These are phyloP conservation scores for Trigoniulus corallinus DNA, from an alignment of 1,140 invertebrate species.

Conservation along the genomic window DNA sequence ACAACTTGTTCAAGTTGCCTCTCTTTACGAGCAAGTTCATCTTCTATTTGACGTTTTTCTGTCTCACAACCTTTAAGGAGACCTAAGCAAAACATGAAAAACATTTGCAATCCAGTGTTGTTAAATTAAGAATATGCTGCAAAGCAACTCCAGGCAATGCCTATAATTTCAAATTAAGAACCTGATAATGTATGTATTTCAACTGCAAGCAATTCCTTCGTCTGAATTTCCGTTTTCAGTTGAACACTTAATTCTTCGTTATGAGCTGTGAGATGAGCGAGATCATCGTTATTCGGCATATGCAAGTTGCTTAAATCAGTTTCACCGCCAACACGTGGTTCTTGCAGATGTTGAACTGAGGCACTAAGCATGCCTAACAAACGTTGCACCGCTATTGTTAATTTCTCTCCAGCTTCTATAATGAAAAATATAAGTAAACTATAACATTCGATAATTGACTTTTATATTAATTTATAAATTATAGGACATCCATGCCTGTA, in stretches of 20 bases:
- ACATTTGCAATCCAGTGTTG: not conserved
- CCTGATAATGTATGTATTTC: conserved; percentile 26
- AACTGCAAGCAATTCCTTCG: conserved; percentile 22
- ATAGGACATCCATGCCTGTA: too few relatives aligned
- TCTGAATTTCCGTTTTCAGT: conserved; percentile 18
- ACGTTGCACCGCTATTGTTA: conserved; percentile 19
- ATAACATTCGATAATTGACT: not conserved
- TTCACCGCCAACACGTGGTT: conserved; percentile 3
- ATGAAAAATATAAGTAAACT: not conserved
- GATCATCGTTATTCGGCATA: conserved; percentile 14
- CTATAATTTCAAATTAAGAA: conserved; percentile 5
- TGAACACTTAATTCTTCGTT: conserved; percentile 18
- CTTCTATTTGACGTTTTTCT: conserved; percentile 18
- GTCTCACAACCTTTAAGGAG: conserved; percentile 20
- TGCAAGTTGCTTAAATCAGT: conserved; percentile 17
- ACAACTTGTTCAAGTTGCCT: conserved; percentile 19
- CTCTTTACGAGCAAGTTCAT: conserved; percentile 18
- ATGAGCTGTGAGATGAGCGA: conserved; percentile 5
- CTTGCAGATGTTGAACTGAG: conserved; percentile 20
- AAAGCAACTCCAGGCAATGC: not conserved
- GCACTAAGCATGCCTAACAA: conserved; percentile 22
- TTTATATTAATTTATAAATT: too few relatives aligned
- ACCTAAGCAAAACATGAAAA: conserved; percentile 16
- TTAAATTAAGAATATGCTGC: not conserved
- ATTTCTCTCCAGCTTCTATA: conserved; percentile 19